phyloP scores from a whole-genome alignment of 2,888 invertebrate genomes.

The Ophion ventricosus region DNA sequence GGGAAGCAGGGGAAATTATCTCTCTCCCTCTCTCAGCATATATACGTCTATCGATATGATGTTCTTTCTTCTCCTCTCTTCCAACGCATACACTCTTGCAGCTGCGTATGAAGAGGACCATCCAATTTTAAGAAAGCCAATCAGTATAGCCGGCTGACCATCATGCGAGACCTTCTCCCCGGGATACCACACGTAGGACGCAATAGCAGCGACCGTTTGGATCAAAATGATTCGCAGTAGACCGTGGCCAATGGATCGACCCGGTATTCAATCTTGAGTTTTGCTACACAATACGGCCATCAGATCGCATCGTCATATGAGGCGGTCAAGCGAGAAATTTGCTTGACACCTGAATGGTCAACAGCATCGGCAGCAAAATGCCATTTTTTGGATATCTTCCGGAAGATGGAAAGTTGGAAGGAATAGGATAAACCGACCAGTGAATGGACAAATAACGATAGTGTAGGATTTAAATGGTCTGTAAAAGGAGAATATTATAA shows the following conservation, averaged over 20 bases:
- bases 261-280: slow-evolving; percentile 5
- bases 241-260: slow-evolving; percentile 57
- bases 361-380: background rate
- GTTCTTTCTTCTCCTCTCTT: slow-evolving; percentile 13
- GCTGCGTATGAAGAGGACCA: slow-evolving; percentile 51
- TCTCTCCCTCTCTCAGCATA: slow-evolving; percentile 29
- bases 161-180: slow-evolving; percentile 37
- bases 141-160: slow-evolving; percentile 58
- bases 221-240: slow-evolving; percentile 57
- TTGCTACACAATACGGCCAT: background rate
- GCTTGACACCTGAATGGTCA: background rate
- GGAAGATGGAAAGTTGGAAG: too few species aligned
- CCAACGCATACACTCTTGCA: slow-evolving; percentile 23
- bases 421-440: too few species aligned
- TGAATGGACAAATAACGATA: too few species aligned
- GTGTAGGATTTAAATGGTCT: too few species aligned
- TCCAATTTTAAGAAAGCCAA: slow-evolving; percentile 65
- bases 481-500: too few species aligned
- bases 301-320: background rate
- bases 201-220: slow-evolving; percentile 26
- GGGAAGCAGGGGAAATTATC: slow-evolving; percentile 27
- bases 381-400: background rate
- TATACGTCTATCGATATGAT: slow-evolving; percentile 1
- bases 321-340: background rate
- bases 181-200: slow-evolving; percentile 35